These are phyloP conservation scores for Halocaridina rubra DNA, from an alignment of 2,888 invertebrate species.

Conservation along the genomic window DNA sequence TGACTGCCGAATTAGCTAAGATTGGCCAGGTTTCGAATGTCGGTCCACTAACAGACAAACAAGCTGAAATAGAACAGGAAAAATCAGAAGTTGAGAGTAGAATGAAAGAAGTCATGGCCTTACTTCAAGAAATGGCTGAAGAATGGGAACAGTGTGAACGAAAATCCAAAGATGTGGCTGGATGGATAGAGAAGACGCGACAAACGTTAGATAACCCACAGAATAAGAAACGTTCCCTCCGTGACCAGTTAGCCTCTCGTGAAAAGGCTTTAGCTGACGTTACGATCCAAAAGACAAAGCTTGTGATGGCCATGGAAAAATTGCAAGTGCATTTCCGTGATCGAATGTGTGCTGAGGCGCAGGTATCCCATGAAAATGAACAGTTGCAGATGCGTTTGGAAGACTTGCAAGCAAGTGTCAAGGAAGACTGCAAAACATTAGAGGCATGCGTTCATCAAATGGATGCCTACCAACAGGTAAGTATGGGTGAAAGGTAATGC, in stretches of 20 bases:
- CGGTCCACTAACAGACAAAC: conserved; percentile 85
- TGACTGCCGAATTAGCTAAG: conserved; percentile 89
- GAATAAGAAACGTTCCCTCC: conserved; percentile 85
- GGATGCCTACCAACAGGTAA: conserved; percentile 83
- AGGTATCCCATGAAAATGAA: conserved; percentile 79
- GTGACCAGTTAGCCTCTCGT: conserved; percentile 86
- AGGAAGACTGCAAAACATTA: conserved; percentile 76
- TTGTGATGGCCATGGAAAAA: conserved; percentile 89
- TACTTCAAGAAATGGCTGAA: conserved; percentile 90
- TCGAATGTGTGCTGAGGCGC: conserved; percentile 82
- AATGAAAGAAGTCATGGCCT: conserved; percentile 82
- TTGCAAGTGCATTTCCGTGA: conserved; percentile 91
- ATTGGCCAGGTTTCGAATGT: conserved; percentile 86
- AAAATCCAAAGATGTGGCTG: conserved; percentile 88
- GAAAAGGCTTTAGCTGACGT: conserved; percentile 90
- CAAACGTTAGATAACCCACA: conserved; percentile 82
- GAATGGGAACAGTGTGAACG: conserved; percentile 97
- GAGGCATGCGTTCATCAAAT: conserved; percentile 85
- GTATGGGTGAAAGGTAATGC: not conserved
- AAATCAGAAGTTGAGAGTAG: conserved; percentile 86
- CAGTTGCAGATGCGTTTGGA: conserved; percentile 79
- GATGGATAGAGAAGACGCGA: conserved; percentile 89
- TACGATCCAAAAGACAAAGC: conserved; percentile 89
- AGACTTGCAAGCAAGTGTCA: conserved; percentile 74
- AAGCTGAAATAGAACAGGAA: conserved; percentile 87